Percentiles rank a stretch among this genome's conserved stretches.
Evolutionary conservation across 2,113 vertebrate species (phyloP).

Genomic region (Kobus ellipsiprymnus): DNA sequence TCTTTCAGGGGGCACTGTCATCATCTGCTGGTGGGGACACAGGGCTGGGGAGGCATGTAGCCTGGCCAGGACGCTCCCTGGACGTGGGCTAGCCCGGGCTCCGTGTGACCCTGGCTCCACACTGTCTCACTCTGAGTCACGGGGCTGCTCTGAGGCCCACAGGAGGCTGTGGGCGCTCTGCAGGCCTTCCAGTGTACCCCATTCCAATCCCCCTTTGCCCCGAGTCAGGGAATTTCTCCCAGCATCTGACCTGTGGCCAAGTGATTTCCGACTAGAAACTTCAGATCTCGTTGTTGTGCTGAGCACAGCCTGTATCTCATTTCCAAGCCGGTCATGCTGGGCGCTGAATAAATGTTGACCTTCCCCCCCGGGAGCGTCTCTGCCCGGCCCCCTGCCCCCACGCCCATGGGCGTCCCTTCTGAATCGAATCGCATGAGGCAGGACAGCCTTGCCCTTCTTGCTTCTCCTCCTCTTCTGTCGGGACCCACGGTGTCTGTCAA

Average conservation of each 20-base stretch:
- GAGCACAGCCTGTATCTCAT: background rate
- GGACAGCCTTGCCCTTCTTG: background rate
- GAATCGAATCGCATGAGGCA: background rate
- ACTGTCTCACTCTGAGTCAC: background rate
- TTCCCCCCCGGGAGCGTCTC: too few relatives aligned
- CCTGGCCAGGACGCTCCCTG: background rate
- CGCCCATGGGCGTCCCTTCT: background rate
- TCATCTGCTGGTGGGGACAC: background rate
- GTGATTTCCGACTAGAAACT: background rate
- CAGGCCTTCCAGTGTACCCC: background rate
- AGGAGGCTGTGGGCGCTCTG: background rate
- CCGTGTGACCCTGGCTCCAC: background rate
- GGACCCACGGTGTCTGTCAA: background rate
- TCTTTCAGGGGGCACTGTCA: background rate
- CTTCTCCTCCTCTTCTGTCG: background rate
- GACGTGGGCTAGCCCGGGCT: background rate
- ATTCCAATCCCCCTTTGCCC: background rate
- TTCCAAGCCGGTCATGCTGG: background rate
- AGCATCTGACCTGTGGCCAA: background rate
- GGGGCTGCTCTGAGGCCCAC: background rate
- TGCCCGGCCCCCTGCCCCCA: background rate
- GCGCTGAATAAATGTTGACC: fast-evolving
- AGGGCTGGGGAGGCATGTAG: background rate
- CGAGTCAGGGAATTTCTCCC: background rate
- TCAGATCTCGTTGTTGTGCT: background rate